phyloP scores from a whole-genome alignment of 2,797 vertebrate species.

The Parambassis ranga region DNA sequence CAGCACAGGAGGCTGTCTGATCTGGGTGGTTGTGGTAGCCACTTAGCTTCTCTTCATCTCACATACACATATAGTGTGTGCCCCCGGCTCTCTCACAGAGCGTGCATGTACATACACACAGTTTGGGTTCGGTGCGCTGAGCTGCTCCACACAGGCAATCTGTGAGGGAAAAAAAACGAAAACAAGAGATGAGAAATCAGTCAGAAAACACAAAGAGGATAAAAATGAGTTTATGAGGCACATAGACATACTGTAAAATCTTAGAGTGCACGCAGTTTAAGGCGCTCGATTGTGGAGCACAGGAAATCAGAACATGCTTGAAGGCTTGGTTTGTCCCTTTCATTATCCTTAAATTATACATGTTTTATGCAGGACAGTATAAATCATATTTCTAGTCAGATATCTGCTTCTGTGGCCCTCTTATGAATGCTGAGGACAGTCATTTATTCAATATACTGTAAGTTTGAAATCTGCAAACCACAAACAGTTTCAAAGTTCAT shows the following conservation, averaged over 20 bases:
- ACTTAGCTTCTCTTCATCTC: conserved; percentile 78
- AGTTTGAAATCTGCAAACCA: conserved; percentile 30
- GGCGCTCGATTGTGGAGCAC: not conserved
- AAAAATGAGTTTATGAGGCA: conserved; percentile 5
- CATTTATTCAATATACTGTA: conserved; percentile 28
- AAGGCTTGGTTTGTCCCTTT: not conserved
- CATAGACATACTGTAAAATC: not conserved
- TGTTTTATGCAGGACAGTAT: too few species aligned
- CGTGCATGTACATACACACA: not conserved
- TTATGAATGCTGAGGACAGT: conserved; percentile 31
- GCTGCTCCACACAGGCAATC: conserved; percentile 8
- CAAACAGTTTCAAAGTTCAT: conserved; percentile 46
- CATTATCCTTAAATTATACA: not conserved
- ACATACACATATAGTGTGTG: conserved; percentile 43
- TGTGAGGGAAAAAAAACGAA: conserved; percentile 29
- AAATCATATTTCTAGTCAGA: conserved; percentile 16
- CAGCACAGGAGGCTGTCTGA: conserved; percentile 61
- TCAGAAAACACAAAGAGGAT: conserved; percentile 10
- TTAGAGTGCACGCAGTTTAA: not conserved
- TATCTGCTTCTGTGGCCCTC: conserved; percentile 2
- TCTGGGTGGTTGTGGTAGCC: conserved; percentile 62
- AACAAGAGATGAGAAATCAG: not conserved
- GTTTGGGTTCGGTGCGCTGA: conserved; percentile 5
- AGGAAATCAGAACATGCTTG: conserved; percentile 1
- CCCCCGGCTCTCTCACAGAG: not conserved